Evolutionary conservation across 2,888 invertebrate species (phyloP).

Genomic region (Andrena marginata): DNA sequence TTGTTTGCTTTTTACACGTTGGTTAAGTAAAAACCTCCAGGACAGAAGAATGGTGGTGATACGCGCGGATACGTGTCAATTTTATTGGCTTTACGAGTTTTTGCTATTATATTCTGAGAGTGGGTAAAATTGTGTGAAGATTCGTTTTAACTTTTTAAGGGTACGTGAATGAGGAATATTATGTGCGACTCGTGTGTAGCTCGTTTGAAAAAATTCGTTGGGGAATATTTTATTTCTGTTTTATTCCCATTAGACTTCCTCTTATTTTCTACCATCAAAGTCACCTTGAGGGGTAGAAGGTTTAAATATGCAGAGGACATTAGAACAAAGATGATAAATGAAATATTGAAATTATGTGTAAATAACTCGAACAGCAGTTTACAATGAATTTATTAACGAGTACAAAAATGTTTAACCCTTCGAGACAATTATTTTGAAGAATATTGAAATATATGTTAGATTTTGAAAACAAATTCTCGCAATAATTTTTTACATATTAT

Average conservation of each 20-base stretch:
- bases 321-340: no score
- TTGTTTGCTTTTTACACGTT: slow-evolving; percentile 25
- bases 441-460: no score
- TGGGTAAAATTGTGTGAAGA: not conserved
- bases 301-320: not conserved
- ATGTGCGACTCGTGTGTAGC: not conserved
- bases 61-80: not conserved
- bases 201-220: not conserved
- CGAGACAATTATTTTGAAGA: no score
- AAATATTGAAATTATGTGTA: no score
- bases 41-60: not conserved
- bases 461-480: no score
- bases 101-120: not conserved
- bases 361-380: not conserved
- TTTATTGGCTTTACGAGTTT: not conserved
- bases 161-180: not conserved
- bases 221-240: not conserved
- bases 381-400: no score
- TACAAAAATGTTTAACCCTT: no score
- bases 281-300: not conserved
- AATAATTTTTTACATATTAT: no score
- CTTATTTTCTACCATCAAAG: not conserved
- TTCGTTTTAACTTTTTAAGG: not conserved
- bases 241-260: not conserved
- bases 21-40: slow-evolving; percentile 12